These are phyloP conservation scores for Camponotus floridanus DNA, from an alignment of 1,140 invertebrate species.

Conservation along the genomic window DNA sequence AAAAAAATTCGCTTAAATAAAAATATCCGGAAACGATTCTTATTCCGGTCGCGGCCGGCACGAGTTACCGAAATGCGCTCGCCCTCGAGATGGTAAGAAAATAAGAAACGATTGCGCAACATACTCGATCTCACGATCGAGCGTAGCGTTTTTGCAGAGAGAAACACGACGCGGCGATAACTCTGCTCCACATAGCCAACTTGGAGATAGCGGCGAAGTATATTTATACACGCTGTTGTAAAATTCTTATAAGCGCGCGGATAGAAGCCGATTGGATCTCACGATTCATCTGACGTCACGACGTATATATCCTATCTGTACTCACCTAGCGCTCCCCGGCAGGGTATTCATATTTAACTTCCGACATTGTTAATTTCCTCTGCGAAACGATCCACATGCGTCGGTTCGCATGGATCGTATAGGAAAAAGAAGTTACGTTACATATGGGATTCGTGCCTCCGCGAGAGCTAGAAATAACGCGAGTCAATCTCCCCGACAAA, in stretches of 20 bases:
- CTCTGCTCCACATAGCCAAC: constrained; percentile 54
- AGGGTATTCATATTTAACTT: constrained; percentile 41
- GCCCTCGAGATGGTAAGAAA: constrained; percentile 47
- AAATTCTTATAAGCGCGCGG: constrained; percentile 62
- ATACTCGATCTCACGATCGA: constrained; percentile 29
- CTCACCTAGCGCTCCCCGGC: neutral
- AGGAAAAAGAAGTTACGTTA: neutral
- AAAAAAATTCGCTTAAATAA: constrained; percentile 20
- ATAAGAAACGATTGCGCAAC: constrained; percentile 57
- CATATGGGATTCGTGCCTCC: neutral
- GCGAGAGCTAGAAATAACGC: neutral
- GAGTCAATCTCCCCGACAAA: neutral
- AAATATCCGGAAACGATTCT: constrained; percentile 64
- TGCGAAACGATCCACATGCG: constrained; percentile 19
- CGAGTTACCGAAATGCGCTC: constrained; percentile 49
- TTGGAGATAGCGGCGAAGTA: constrained; percentile 1
- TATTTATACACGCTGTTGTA: constrained; percentile 53
- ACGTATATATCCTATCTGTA: constrained; percentile 11
- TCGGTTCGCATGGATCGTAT: constrained; percentile 33
- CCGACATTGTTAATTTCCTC: constrained; percentile 44
- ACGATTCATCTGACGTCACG: constrained; percentile 64
- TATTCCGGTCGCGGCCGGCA: constrained; percentile 41
- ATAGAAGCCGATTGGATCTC: constrained; percentile 41
- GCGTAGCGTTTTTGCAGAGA: constrained; percentile 16
- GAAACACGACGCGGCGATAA: constrained; percentile 45